phyloP scores from a whole-genome alignment of 2,888 invertebrate species.

The Fragum sueziense region DNA sequence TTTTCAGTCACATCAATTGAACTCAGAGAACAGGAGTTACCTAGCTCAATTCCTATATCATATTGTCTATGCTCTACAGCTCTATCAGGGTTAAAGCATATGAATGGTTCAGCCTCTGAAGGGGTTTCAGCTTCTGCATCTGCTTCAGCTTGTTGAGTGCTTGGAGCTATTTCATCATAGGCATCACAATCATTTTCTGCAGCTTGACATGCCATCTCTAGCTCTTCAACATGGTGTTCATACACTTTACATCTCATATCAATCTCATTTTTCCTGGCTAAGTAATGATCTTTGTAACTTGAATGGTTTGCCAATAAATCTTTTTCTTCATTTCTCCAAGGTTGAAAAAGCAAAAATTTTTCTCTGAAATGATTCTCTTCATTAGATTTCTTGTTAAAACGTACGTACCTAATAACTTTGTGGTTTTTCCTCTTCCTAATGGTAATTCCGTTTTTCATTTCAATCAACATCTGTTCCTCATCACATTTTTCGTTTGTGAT shows the following conservation, averaged over 20 bases:
- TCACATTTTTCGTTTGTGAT: not conserved
- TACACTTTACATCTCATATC: slow-evolving; percentile 32
- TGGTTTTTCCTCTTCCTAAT: slow-evolving; percentile 32
- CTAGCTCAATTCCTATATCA: slow-evolving; percentile 56
- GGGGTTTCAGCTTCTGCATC: slow-evolving; percentile 41
- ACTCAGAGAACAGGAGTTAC: too few species aligned
- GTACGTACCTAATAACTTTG: slow-evolving; percentile 43
- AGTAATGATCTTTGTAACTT: slow-evolving; percentile 43
- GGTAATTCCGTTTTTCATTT: slow-evolving; percentile 43
- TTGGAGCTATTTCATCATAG: slow-evolving; percentile 27
- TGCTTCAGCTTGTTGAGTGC: slow-evolving; percentile 34
- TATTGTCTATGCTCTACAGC: slow-evolving; percentile 40
- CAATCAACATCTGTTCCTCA: not conserved
- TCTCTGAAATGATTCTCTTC: slow-evolving; percentile 43
- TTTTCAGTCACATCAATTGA: too few species aligned
- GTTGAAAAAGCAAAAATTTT: slow-evolving; percentile 41
- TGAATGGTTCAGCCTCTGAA: slow-evolving; percentile 41
- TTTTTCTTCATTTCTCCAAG: slow-evolving; percentile 49
- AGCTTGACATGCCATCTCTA: slow-evolving; percentile 43
- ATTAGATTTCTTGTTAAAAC: slow-evolving; percentile 42
- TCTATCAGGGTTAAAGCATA: slow-evolving; percentile 51
- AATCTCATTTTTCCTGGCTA: slow-evolving; percentile 21
- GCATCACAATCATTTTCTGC: slow-evolving; percentile 40
- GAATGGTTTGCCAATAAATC: slow-evolving; percentile 34
- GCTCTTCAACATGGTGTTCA: slow-evolving; percentile 50